Evolutionary conservation across 2,888 invertebrate species (phyloP), one percentile per base, ranked within the genome.

Genomic region (Liopterus haemorrhoidalis): DNA sequence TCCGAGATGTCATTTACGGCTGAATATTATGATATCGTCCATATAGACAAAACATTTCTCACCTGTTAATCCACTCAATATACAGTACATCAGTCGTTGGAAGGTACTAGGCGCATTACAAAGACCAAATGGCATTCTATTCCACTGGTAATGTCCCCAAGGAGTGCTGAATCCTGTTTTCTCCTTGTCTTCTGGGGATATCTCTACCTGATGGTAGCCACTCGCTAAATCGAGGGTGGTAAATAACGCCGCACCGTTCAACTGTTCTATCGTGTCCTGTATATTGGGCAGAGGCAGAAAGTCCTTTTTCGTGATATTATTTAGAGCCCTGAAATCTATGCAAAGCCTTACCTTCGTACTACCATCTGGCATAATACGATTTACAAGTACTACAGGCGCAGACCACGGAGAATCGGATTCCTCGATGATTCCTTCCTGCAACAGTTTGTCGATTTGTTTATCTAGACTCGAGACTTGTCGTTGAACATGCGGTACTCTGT

Each of bases 361-460:
- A 4, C 51, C 49, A 20, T 48, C 33, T 0, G 47, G 45, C 15
- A 33, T 14, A 41, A 58, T 58, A 33, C 57, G 56, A 46, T 63
- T 67, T 2, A 61, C 59, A 4, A 64, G 18, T 0, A 64, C 59
- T 4, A 61, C 54, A 0, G 63, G 64, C 1, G 57, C 51, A 4
- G 56, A 46, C 59, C 59, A 66, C 0, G 63, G 62, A n/a, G 56
- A 57, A 4, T 48, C 45, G 1, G 56, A 57, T 16, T 46, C 50
- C 32, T 45, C 36, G 27, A 57, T 52, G 5, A 57, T 38, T 6
- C 52, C 55, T 19, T 41, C 19, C n/a, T 54, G 31, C 14, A 54
- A 15, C 41, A 58, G 45, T 30, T 46, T 52, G 15, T 8, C 39
- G 5, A 54, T 42, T 22, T 51, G 41, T 25, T 40, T 21, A 9